Evolutionary conservation across 2,113 vertebrate species (phyloP), one percentile per base, ranked within the genome.

Genomic region (Rhabdornis inornatus): DNA sequence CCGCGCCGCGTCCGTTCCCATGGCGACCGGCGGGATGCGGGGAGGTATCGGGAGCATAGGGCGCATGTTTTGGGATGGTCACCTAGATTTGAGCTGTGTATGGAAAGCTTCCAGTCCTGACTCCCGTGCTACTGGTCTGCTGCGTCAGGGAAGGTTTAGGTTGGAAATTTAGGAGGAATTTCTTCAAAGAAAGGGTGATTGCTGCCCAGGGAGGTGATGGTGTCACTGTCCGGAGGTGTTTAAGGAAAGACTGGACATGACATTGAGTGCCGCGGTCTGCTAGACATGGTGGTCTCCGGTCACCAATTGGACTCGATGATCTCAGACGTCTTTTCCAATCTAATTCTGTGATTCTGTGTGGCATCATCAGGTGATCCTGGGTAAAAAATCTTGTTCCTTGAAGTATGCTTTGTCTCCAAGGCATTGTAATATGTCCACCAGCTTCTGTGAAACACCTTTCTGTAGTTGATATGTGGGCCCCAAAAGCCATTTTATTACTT

Each of bases 1-100:
- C 57, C 69, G 94, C 63, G 74, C 49, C 15, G 98, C 96, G 96
- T 97, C 97, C 52, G 96, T 98, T 97, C 7, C 98, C 95, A 78
- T 10, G 79, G 98, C 84, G 83, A 97, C 47, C n/a, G 47, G 12
- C 6, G 61, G 33, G 23, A 0, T 30, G 68, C 18, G 13, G 60
- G 45, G 13, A 1, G 21, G 42, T 1, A 42, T 5, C 14, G 59
- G 49, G 39, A n/a, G 47, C 30, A 0, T 15, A 0, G 37, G 17
- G 37, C 7, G 2, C 60, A 0, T 1, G 39, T 5, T 33, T 28
- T 4, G 59, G 35, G 8, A 10, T 5, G 28, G 4, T 4, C 13
- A 0, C 2, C 4, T 0, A 1, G 11, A 0, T 17, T 25, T n/a
- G 52, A 5, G 50, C 17, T 13, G 13, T 3, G 47, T 3, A 0